phyloP scores from a whole-genome alignment of 2,113 vertebrate species.

The Saccopteryx leptura region DNA sequence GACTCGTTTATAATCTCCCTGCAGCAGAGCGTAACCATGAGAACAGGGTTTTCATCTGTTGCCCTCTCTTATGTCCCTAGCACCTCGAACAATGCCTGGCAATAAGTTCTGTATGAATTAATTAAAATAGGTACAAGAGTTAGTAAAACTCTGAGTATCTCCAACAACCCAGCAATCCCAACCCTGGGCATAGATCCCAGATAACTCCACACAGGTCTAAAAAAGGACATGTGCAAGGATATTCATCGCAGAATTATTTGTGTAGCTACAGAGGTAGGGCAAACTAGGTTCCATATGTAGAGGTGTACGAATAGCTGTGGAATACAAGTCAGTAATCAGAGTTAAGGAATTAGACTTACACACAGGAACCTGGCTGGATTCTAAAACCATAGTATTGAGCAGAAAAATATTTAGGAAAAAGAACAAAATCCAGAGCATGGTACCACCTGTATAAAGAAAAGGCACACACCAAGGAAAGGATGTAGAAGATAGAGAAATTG shows the following conservation, averaged over 20 bases:
- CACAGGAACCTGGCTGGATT: background rate
- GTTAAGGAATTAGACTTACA: background rate
- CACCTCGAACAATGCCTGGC: constrained; percentile 22
- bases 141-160: background rate
- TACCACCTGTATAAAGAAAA: background rate
- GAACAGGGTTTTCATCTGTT: background rate
- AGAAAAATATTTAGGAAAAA: background rate
- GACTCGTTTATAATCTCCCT: background rate
- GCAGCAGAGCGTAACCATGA: background rate
- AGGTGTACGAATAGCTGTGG: background rate
- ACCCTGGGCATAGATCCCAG: constrained; percentile 36
- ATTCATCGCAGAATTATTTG: background rate
- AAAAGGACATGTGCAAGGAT: background rate
- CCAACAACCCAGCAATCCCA: background rate
- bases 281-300: background rate
- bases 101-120: background rate
- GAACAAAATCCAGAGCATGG: constrained; percentile 1
- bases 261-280: background rate
- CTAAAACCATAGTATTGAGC: background rate
- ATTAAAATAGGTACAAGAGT: background rate
- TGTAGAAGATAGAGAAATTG: background rate
- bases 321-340: background rate
- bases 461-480: background rate
- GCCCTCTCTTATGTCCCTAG: background rate
- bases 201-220: background rate